Evolutionary conservation across 2,797 vertebrate genomes (phyloP).

Genomic region (Diplodus sargus): DNA sequence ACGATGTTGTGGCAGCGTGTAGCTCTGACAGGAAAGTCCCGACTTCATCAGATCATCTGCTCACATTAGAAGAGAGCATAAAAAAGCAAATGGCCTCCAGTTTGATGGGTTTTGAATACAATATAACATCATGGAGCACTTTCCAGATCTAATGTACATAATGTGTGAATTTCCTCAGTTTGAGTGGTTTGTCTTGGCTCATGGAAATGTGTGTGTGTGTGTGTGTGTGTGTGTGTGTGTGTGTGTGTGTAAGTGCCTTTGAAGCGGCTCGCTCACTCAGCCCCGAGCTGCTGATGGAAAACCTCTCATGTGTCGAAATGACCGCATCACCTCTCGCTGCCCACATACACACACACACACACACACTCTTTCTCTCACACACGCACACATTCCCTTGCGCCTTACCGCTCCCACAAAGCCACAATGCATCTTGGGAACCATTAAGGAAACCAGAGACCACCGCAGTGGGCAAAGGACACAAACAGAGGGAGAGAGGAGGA

Average conservation of each 20-base stretch:
- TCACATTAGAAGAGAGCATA: constrained; percentile 3
- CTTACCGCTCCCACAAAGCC: constrained; percentile 81
- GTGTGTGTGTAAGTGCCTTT: constrained; percentile 71
- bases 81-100: constrained; percentile 7
- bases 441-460: constrained; percentile 89
- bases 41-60: not conserved
- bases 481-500: constrained; percentile 77
- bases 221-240: constrained; percentile 51
- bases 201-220: constrained; percentile 40
- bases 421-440: constrained; percentile 90
- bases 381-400: constrained; percentile 57
- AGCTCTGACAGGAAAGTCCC: not conserved
- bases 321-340: constrained; percentile 76
- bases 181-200: constrained; percentile 23
- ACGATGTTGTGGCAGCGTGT: not conserved
- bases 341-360: constrained; percentile 44
- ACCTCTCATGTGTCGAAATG: constrained; percentile 86
- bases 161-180: constrained; percentile 51
- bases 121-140: constrained; percentile 27
- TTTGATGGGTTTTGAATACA: constrained; percentile 28
- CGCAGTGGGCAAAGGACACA: constrained; percentile 86
- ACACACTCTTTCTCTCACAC: constrained; percentile 10
- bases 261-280: constrained; percentile 59
- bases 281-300: constrained; percentile 77
- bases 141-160: constrained; percentile 42